phyloP scores from a whole-genome alignment of 2,888 invertebrate genomes.

The Drosophila prolongata region DNA sequence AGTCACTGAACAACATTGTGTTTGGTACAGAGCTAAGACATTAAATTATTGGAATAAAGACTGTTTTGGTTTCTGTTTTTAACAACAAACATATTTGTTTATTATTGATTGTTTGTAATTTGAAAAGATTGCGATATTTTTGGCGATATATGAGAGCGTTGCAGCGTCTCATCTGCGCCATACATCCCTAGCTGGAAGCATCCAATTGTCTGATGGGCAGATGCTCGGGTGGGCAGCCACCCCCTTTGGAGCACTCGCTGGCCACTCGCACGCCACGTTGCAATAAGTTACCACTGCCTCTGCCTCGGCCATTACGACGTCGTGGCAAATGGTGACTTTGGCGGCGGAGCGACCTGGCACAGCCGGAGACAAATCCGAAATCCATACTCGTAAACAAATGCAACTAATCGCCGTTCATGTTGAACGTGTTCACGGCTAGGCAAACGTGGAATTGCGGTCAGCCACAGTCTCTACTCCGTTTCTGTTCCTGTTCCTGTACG shows the following conservation, averaged over 20 bases:
- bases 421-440: constrained; percentile 76
- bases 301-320: constrained; percentile 64
- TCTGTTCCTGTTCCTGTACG: neutral
- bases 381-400: constrained; percentile 83
- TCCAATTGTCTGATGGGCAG: constrained; percentile 38
- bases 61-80: no score
- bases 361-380: constrained; percentile 79
- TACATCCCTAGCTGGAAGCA: constrained; percentile 14
- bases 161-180: neutral
- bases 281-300: constrained; percentile 73
- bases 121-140: constrained; percentile 1
- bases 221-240: constrained; percentile 36
- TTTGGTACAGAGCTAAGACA: no score
- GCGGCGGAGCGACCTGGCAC: constrained; percentile 43
- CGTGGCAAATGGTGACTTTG: constrained; percentile 46
- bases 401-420: constrained; percentile 82
- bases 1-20: no score
- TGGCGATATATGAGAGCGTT: neutral
- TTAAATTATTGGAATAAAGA: no score
- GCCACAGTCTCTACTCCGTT: constrained; percentile 18
- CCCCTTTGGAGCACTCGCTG: constrained; percentile 56
- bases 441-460: constrained; percentile 73
- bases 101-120: no score
- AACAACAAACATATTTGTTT: no score
- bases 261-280: constrained; percentile 73